These are phyloP conservation scores for Cephalotes varians DNA, from an alignment of 2,888 invertebrate genomes.

Conservation along the genomic window DNA sequence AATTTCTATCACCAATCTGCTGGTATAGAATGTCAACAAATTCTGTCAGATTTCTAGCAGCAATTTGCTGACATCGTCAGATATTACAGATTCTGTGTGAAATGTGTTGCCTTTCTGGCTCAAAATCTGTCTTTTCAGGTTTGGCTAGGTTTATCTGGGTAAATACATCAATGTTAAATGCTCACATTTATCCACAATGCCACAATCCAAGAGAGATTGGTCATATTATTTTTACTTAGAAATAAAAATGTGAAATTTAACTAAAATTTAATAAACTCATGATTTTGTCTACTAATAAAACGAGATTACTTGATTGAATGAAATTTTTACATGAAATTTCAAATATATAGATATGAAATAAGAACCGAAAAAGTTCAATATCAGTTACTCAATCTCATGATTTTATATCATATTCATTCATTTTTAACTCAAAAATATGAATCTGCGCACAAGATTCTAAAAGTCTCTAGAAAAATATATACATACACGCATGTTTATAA, in stretches of 20 bases:
- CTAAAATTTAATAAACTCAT: not conserved
- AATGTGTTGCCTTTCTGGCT: too few species aligned
- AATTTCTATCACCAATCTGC: too few species aligned
- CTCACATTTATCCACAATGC: not conserved
- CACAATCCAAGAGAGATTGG: not conserved
- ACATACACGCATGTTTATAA: too few species aligned
- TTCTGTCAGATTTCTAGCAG: too few species aligned
- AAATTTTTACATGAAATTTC: not conserved
- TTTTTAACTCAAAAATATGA: not conserved
- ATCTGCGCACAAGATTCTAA: not conserved
- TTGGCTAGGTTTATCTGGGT: too few species aligned
- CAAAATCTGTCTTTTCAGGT: too few species aligned
- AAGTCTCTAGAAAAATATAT: not conserved
- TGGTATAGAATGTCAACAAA: too few species aligned
- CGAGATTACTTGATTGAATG: not conserved
- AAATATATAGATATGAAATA: not conserved
- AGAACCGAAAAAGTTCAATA: not conserved
- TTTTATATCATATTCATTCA: not conserved
- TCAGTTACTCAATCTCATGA: not conserved
- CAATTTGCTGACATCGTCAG: too few species aligned
- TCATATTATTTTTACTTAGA: conserved; percentile 1
- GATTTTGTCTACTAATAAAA: conserved; percentile 4
- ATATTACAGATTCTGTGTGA: too few species aligned
- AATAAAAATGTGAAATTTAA: conserved; percentile 26
- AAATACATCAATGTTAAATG: conserved; percentile 18